Evolutionary conservation across 2,113 vertebrate genomes (phyloP), one percentile per base, ranked within the genome.

Genomic region (Paramisgurnus dabryanus): DNA sequence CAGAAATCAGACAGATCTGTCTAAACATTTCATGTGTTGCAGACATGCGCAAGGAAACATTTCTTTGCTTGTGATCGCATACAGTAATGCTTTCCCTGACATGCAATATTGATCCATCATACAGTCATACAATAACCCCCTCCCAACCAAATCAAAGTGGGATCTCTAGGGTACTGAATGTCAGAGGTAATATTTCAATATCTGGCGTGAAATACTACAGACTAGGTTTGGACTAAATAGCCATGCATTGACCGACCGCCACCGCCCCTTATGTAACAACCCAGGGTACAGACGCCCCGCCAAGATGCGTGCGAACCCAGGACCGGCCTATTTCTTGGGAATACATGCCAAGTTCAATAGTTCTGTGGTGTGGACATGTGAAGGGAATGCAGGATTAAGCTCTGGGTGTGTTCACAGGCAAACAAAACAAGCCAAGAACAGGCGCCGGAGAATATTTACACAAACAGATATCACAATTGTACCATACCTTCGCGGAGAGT

Each of bases 291-390:
- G 67, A 17, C 55, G 0, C 43, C 0, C 58, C 83, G 88, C 87
- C 89, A 90, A 89, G 84, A 88, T 87, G 87, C 81, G 84, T 88
- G 86, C 88, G 90, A 89, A 88, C 89, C 89, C 86, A 87, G 86
- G 83, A 82, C 89, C 80, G 77, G 89, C 87, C 85, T 82, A 81
- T 87, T 89, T 89, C 79, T 89, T 83, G 82, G 87, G 89, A 90
- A 82, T 83, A 83, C 88, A 87, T 82, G 87, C 88, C 87, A 89
- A 89, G 86, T 89, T 91, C 89, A 92, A 90, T 89, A 90, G 88
- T 75, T 81, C 84, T 88, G 86, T 78, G 82, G 82, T 84, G 85
- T 87, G 87, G 89, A 83, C 86, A 86, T 88, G 88, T 78, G 41
- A 87, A 69, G 72, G 53, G 65, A 78, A 60, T 41, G 64, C 53